phyloP scores from a whole-genome alignment of 2,888 invertebrate species.

The Rhingia rostrata region DNA sequence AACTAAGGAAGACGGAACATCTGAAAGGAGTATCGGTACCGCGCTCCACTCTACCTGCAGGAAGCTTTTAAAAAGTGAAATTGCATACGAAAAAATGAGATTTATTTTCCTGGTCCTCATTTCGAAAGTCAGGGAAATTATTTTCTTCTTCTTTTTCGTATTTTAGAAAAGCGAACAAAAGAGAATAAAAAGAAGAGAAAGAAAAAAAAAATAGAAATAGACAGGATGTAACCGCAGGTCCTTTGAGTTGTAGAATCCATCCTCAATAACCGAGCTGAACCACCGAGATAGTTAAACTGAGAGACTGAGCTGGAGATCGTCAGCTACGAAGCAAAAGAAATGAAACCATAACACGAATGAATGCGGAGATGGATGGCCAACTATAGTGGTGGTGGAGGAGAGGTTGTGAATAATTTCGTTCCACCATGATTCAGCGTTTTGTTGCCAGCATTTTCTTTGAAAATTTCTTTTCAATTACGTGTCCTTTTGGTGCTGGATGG shows the following conservation, averaged over 20 bases:
- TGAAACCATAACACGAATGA: neutral
- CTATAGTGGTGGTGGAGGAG: constrained; percentile 31
- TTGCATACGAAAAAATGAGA: constrained; percentile 73
- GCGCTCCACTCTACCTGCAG: constrained; percentile 62
- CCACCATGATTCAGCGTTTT: constrained; percentile 53
- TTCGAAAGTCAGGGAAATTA: constrained; percentile 3
- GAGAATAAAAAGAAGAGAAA: neutral
- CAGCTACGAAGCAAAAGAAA: constrained; percentile 10
- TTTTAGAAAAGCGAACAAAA: constrained; percentile 29
- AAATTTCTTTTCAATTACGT: constrained; percentile 72
- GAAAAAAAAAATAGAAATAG: constrained; percentile 36
- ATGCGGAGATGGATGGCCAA: neutral
- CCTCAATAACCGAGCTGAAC: constrained; percentile 51
- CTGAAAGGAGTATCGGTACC: constrained; percentile 56
- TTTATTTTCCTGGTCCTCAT: constrained; percentile 64
- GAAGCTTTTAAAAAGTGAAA: constrained; percentile 74
- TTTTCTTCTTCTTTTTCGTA: neutral
- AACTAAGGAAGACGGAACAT: constrained; percentile 66
- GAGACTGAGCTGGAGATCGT: constrained; percentile 5
- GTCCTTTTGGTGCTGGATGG: constrained; percentile 40
- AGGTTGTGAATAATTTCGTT: constrained; percentile 70
- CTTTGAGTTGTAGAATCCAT: constrained; percentile 65
- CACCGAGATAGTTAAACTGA: neutral
- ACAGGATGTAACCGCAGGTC: constrained; percentile 74
- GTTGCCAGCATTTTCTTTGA: constrained; percentile 69